Evolutionary conservation across 2,888 invertebrate species (phyloP).

Genomic region (Lucinisca nassula): DNA sequence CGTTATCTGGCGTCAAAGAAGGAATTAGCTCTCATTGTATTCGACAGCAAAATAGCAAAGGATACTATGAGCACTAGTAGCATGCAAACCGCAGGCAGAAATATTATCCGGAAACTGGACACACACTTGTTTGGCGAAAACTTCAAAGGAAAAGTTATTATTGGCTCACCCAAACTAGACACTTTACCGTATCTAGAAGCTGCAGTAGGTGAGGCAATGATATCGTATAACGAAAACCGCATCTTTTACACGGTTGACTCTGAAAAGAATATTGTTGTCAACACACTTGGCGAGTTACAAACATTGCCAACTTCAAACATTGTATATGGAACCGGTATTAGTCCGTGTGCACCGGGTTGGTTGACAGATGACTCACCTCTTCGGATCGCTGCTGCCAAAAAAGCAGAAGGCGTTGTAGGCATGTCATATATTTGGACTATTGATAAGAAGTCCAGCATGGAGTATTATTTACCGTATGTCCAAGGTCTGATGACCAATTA

Average conservation of each 20-base stretch:
- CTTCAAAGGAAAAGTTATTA: slow-evolving; percentile 17
- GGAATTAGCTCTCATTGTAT: background rate
- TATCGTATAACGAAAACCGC: background rate
- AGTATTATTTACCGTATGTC: slow-evolving; percentile 7
- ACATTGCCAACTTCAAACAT: slow-evolving; percentile 20
- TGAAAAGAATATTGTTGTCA: background rate
- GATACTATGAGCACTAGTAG: background rate
- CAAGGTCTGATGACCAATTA: slow-evolving; percentile 21
- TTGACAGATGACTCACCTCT: slow-evolving; percentile 1
- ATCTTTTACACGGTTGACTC: background rate
- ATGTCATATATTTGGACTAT: slow-evolving; percentile 27
- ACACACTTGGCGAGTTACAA: background rate
- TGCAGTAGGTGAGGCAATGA: background rate
- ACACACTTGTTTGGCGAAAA: background rate
- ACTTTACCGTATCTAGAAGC: slow-evolving; percentile 11
- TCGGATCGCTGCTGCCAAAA: slow-evolving; percentile 9
- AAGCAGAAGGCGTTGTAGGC: background rate
- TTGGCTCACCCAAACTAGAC: slow-evolving; percentile 10
- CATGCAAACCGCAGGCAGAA: slow-evolving; percentile 13
- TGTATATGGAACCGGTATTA: slow-evolving; percentile 17
- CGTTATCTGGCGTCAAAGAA: background rate
- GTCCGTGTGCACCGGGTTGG: background rate
- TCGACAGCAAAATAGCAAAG: slow-evolving; percentile 23
- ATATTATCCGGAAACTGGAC: background rate
- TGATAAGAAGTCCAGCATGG: slow-evolving; percentile 2